These are phyloP conservation scores for Myzus persicae DNA, from an alignment of 1,140 invertebrate species.

Conservation along the genomic window DNA sequence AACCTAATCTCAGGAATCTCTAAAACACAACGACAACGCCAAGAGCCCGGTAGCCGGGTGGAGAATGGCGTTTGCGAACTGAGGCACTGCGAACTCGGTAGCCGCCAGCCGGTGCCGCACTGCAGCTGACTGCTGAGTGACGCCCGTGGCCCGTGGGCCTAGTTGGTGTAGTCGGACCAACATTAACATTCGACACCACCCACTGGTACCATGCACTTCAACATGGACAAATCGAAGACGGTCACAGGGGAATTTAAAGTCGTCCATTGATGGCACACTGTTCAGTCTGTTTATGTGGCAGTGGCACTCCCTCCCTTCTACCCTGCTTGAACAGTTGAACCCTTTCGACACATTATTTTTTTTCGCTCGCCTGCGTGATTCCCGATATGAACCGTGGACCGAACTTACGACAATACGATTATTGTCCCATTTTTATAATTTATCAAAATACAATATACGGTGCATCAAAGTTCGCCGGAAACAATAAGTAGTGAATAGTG, in stretches of 20 bases:
- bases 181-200: background rate
- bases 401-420: constrained; percentile 24
- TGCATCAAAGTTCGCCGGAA: background rate
- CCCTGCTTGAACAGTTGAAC: background rate
- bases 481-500: constrained; percentile 3
- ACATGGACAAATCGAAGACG: background rate
- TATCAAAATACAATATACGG: constrained; percentile 17
- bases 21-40: too few species aligned
- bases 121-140: too few species aligned
- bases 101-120: too few species aligned
- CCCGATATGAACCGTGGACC: constrained; percentile 48
- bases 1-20: too few species aligned
- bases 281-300: constrained; percentile 54
- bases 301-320: constrained; percentile 54
- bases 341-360: constrained; percentile 46
- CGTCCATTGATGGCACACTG: constrained; percentile 3
- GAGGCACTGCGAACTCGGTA: too few species aligned
- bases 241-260: background rate
- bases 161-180: too few species aligned
- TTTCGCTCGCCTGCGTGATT: background rate
- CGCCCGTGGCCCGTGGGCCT: too few species aligned
- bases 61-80: too few species aligned
- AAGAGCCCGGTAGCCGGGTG: too few species aligned
- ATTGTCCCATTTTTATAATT: constrained; percentile 31
- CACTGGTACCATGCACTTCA: background rate